Conservation (phyloP, 2,797 vertebrate species). For the Gymnodraco acuticeps region DNA sequence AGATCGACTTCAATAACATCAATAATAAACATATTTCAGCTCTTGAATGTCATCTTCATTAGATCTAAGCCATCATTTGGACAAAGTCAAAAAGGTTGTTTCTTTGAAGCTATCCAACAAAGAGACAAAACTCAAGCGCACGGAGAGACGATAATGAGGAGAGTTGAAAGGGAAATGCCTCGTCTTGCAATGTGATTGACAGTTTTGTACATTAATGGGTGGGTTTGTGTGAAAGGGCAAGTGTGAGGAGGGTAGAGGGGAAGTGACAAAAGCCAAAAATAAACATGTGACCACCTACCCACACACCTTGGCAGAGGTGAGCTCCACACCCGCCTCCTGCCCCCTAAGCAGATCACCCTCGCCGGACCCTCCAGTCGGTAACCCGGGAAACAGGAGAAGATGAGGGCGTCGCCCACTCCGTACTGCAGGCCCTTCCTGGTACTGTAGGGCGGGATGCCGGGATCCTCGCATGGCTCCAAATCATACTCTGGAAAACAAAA, state of each 20-base stretch:
- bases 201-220: slow-evolving; percentile 40
- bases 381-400: slow-evolving; percentile 97
- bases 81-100: slow-evolving; percentile 53
- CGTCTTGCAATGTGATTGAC: slow-evolving; percentile 20
- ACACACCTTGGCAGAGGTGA: slow-evolving; percentile 99
- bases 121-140: slow-evolving; percentile 40
- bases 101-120: slow-evolving; percentile 64
- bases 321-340: slow-evolving; percentile 98
- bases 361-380: slow-evolving; percentile 96
- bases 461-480: slow-evolving; percentile 96
- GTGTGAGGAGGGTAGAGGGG: slow-evolving; percentile 10
- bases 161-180: slow-evolving; percentile 47
- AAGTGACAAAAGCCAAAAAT: slow-evolving; percentile 90
- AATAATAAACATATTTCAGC: slow-evolving; percentile 51
- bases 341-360: slow-evolving; percentile 96
- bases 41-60: slow-evolving; percentile 59
- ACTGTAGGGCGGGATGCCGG: slow-evolving; percentile 94
- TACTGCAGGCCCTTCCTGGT: slow-evolving; percentile 96
- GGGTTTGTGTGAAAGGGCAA: background rate
- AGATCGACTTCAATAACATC: slow-evolving; percentile 22
- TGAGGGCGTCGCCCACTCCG: slow-evolving; percentile 92
- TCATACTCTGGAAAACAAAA: slow-evolving; percentile 88
- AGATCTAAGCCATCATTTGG: slow-evolving; percentile 54
- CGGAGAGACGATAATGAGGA: slow-evolving; percentile 37
- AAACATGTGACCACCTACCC: slow-evolving; percentile 99